phyloP scores from a whole-genome alignment of 2,113 vertebrate species.

The Megatriorchis doriae region DNA sequence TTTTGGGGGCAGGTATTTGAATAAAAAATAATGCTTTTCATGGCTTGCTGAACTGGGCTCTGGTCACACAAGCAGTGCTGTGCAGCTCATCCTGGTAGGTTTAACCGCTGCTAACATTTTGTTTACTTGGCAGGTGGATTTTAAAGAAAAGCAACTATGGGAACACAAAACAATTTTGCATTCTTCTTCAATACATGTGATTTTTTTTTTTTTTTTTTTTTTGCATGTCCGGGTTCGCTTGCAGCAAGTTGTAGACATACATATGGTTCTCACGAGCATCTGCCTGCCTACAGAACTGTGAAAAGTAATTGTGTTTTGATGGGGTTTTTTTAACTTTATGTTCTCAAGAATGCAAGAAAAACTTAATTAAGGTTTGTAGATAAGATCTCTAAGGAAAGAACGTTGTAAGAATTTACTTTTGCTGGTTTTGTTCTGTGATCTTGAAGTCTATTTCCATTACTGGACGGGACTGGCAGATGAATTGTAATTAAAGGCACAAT shows the following conservation, averaged over 20 bases:
- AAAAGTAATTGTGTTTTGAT: conserved; percentile 8
- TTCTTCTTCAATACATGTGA: not conserved
- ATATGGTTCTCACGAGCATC: not conserved
- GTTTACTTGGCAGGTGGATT: not conserved
- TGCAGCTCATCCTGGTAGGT: not conserved
- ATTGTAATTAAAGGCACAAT: not conserved
- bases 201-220: not conserved
- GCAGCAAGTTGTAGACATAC: not conserved
- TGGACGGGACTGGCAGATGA: not conserved
- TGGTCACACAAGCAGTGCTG: not conserved
- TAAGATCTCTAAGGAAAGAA: not conserved
- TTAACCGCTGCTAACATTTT: not conserved
- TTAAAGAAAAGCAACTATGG: not conserved
- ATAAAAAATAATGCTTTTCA: not conserved
- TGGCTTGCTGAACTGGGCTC: not conserved
- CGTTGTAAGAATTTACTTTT: not conserved
- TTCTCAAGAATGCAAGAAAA: not conserved
- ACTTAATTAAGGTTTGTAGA: conserved; percentile 14
- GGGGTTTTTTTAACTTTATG: not conserved
- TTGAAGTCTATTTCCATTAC: not conserved
- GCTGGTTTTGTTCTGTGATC: not conserved
- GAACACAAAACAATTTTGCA: not conserved
- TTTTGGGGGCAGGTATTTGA: not conserved
- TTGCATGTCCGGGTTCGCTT: not conserved
- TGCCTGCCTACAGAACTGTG: not conserved